phyloP scores from a whole-genome alignment of 1,140 invertebrate genomes.

The Ips nitidus region DNA sequence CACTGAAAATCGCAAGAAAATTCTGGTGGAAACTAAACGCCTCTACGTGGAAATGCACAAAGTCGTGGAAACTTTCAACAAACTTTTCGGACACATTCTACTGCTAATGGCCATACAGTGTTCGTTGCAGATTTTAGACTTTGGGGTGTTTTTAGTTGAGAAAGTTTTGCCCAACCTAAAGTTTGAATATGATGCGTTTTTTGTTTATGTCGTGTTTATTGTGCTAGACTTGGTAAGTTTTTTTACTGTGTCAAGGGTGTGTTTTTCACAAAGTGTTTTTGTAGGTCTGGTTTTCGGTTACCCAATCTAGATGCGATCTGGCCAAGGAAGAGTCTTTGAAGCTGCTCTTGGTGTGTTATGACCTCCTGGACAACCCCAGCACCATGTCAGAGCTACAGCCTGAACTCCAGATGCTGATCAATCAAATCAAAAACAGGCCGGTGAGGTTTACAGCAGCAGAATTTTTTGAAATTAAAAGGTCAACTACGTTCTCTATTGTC shows the following conservation, averaged over 20 bases:
- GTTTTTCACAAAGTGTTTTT: slow-evolving; percentile 2
- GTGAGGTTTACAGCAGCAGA: slow-evolving; percentile 28
- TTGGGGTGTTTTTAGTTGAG: slow-evolving; percentile 27
- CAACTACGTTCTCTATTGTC: slow-evolving; percentile 28
- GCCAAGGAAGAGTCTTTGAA: slow-evolving; percentile 20
- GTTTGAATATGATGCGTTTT: slow-evolving; percentile 20
- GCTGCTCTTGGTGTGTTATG: slow-evolving; percentile 8
- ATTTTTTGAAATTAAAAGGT: slow-evolving; percentile 33
- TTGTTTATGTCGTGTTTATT: slow-evolving; percentile 24
- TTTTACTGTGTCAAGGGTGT: background rate
- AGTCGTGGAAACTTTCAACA: slow-evolving; percentile 24
- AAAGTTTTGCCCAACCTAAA: slow-evolving; percentile 20
- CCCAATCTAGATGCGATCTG: slow-evolving; percentile 18
- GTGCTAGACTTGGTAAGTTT: slow-evolving; percentile 19
- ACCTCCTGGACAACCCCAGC: slow-evolving; percentile 14
- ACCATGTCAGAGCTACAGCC: slow-evolving; percentile 6
- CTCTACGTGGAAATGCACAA: slow-evolving; percentile 18
- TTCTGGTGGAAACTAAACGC: slow-evolving; percentile 7
- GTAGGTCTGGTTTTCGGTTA: slow-evolving; percentile 22
- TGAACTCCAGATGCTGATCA: slow-evolving; percentile 18
- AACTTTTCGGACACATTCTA: slow-evolving; percentile 22
- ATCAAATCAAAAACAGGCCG: slow-evolving; percentile 23
- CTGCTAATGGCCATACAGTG: slow-evolving; percentile 27
- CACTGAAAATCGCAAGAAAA: slow-evolving; percentile 17
- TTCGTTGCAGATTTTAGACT: slow-evolving; percentile 27